These are phyloP conservation scores for Tolmerus cingulatus DNA, from an alignment of 2,888 invertebrate genomes.

Conservation along the genomic window DNA sequence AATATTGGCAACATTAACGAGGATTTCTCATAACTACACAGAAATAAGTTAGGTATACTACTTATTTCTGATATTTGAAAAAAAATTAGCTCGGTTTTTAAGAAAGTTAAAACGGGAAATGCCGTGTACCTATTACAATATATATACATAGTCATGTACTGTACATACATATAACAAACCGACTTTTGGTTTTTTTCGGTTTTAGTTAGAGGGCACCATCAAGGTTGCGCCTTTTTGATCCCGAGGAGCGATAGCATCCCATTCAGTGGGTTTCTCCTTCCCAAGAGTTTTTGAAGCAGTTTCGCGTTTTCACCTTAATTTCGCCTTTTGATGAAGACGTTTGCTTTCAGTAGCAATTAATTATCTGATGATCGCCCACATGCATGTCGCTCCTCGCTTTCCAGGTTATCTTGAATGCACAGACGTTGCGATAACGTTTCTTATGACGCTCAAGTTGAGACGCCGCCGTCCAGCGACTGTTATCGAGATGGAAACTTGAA, in stretches of 20 bases:
- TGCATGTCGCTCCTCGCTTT: neutral
- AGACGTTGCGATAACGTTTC: neutral
- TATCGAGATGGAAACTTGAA: neutral
- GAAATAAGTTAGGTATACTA: too few relatives aligned
- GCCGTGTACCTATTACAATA: too few relatives aligned
- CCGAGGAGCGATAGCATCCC: neutral
- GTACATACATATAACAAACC: too few relatives aligned
- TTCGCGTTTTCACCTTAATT: neutral
- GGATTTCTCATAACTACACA: too few relatives aligned
- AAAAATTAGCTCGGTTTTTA: too few relatives aligned
- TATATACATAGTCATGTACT: too few relatives aligned
- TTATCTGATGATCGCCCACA: conserved; percentile 26
- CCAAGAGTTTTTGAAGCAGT: neutral
- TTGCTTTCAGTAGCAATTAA: conserved; percentile 27
- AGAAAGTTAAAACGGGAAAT: too few relatives aligned
- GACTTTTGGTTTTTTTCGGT: neutral
- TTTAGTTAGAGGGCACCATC: neutral
- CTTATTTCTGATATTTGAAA: too few relatives aligned
- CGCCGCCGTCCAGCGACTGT: neutral
- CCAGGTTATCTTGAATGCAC: neutral
- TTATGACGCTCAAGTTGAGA: neutral
- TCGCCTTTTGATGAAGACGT: conserved; percentile 4
- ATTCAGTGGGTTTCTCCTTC: neutral
- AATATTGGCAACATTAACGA: too few relatives aligned
- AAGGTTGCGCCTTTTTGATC: conserved; percentile 7